Conservation (phyloP, 92 coral and sea anemone genomes). For the Isaurus tuberculatus region DNA sequence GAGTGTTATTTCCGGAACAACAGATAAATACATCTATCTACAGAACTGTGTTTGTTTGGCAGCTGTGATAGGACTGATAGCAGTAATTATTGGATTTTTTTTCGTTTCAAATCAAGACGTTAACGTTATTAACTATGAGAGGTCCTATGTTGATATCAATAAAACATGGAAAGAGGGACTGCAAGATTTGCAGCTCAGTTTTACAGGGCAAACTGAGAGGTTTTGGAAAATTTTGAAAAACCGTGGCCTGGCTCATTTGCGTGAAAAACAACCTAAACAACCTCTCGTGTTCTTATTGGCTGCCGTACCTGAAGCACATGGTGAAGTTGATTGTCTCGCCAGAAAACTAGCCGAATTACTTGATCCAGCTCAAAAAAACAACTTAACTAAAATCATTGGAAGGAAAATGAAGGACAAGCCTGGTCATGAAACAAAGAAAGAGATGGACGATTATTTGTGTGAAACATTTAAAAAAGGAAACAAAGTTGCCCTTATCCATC, state of each 20-base stretch:
- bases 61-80: too few relatives aligned
- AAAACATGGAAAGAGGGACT: slow-evolving; percentile 65
- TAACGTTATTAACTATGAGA: not conserved
- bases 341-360: slow-evolving; percentile 60
- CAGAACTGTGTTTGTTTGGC: too few relatives aligned
- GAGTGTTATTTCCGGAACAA: too few relatives aligned
- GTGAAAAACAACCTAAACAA: slow-evolving; percentile 57
- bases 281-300: slow-evolving; percentile 85
- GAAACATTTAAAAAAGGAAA: slow-evolving; percentile 58
- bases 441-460: slow-evolving; percentile 59
- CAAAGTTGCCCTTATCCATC: slow-evolving; percentile 69
- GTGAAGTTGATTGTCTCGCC: slow-evolving; percentile 78
- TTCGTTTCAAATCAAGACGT: not conserved
- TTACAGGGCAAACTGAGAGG: slow-evolving; percentile 77
- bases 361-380: slow-evolving; percentile 45
- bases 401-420: slow-evolving; percentile 10
- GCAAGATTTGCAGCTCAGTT: slow-evolving; percentile 47
- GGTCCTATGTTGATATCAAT: slow-evolving; percentile 23
- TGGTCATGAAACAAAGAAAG: slow-evolving; percentile 67
- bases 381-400: slow-evolving; percentile 53
- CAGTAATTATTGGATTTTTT: not conserved
- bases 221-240: slow-evolving; percentile 69
- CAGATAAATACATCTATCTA: too few relatives aligned
- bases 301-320: slow-evolving; percentile 76
- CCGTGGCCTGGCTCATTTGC: slow-evolving; percentile 77